A percentile compares a stretch with the other conserved stretches of the same genome.
Evolutionary conservation across 37 sponge, comb jelly and placozoan genomes (phyloP).

Genomic region (Ephydatia muelleri): DNA sequence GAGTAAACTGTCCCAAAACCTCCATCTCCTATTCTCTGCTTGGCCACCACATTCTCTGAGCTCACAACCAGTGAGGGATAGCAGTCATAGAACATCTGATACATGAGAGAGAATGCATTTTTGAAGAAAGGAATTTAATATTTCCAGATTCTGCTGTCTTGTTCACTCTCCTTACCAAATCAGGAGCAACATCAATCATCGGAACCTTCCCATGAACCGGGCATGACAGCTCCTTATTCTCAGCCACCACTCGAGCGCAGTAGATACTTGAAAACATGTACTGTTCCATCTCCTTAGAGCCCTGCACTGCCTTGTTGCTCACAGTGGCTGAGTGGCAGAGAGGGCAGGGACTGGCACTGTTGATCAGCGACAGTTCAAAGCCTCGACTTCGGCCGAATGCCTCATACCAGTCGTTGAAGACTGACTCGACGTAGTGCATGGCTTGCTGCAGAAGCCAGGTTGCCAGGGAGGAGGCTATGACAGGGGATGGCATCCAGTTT

Average conservation of each 20-base stretch:
- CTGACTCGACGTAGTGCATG: conserved; percentile 56
- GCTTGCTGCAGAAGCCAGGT: conserved; percentile 78
- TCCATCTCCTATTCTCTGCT: conserved; percentile 64
- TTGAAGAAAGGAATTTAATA: background rate
- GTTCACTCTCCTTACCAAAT: conserved; percentile 54
- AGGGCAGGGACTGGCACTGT: conserved; percentile 45
- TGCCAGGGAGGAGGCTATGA: conserved; percentile 39
- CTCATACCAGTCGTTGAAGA: conserved; percentile 93
- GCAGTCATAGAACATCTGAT: conserved; percentile 60
- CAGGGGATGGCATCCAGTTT: background rate
- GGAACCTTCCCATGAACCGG: conserved; percentile 50
- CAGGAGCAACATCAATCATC: conserved; percentile 69
- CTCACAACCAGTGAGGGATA: conserved; percentile 38
- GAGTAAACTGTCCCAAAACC: conserved; percentile 75
- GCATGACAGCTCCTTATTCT: conserved; percentile 24
- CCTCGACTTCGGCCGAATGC: conserved; percentile 52
- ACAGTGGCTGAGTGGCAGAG: conserved; percentile 7
- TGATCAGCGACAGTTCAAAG: conserved; percentile 7
- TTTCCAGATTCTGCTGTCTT: background rate
- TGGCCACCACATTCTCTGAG: conserved; percentile 10
- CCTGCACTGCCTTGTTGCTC: background rate
- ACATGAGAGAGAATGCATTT: too few species aligned
- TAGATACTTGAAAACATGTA: conserved; percentile 55
- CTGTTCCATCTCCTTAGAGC: background rate
- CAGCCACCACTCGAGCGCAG: conserved; percentile 8